Percentiles rank a stretch among this genome's conserved stretches.
These are phyloP conservation scores for Hyposmocoma kahamanoa DNA, from an alignment of 1,140 invertebrate species.

Conservation along the genomic window DNA sequence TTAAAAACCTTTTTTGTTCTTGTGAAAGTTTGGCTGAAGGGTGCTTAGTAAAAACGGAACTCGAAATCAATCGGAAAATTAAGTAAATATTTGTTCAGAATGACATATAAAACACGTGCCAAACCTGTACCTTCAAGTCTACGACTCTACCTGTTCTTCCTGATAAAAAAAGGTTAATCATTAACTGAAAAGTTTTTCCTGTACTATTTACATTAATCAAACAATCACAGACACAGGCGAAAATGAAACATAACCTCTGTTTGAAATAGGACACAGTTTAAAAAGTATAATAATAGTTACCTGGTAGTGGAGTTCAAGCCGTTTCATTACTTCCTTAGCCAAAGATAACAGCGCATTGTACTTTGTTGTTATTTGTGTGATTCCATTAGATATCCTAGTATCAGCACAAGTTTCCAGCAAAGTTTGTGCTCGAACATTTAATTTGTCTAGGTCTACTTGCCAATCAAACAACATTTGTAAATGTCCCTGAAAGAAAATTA, in stretches of 20 bases:
- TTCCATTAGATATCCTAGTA: slow-evolving; percentile 93
- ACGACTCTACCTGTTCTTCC: too few relatives aligned
- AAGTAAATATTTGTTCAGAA: slow-evolving; percentile 5
- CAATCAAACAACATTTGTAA: slow-evolving; percentile 94
- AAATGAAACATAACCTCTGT: too few relatives aligned
- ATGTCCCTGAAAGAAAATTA: slow-evolving; percentile 75
- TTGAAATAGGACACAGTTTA: too few relatives aligned
- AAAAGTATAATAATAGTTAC: slow-evolving; percentile 40
- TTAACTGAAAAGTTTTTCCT: too few relatives aligned
- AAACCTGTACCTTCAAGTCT: background rate
- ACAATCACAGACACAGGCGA: too few relatives aligned
- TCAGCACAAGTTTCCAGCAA: slow-evolving; percentile 94
- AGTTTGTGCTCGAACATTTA: slow-evolving; percentile 94
- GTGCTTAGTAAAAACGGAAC: too few relatives aligned
- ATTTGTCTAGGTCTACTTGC: slow-evolving; percentile 91
- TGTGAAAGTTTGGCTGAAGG: too few relatives aligned
- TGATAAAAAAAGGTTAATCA: too few relatives aligned
- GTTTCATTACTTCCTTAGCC: slow-evolving; percentile 94
- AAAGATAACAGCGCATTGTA: slow-evolving; percentile 93
- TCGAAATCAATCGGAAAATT: too few relatives aligned
- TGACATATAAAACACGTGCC: background rate
- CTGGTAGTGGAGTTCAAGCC: slow-evolving; percentile 92
- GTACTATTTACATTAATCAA: too few relatives aligned
- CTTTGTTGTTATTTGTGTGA: slow-evolving; percentile 94
- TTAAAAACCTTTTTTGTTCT: too few relatives aligned